phyloP scores from a whole-genome alignment of 2,888 invertebrate species.

The Zaprionus bogoriensis region DNA sequence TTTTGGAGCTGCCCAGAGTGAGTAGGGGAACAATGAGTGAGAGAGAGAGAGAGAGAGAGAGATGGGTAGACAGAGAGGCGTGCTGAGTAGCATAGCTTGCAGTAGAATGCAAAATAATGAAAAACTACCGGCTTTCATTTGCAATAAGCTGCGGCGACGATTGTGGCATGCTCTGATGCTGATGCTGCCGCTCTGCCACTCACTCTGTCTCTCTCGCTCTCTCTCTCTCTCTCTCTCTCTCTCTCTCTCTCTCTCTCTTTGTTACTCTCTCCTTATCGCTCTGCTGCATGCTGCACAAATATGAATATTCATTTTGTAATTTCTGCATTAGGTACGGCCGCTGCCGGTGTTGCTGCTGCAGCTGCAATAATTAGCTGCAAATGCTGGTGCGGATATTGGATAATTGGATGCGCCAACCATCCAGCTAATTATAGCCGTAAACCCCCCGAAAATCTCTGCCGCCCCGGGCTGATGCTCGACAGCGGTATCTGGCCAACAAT shows the following conservation, averaged over 20 bases:
- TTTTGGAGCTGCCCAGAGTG: constrained; percentile 17
- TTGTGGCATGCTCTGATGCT: constrained; percentile 29
- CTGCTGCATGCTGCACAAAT: constrained; percentile 43
- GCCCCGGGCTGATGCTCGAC: not conserved
- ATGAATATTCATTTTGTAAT: constrained; percentile 73
- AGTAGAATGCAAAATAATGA: constrained; percentile 58
- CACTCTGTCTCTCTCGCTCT: too few species aligned
- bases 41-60: too few species aligned
- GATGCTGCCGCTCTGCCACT: not conserved
- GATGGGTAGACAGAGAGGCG: too few species aligned
- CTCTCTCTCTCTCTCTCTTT: too few species aligned
- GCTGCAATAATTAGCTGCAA: constrained; percentile 67
- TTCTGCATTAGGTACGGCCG: constrained; percentile 60
- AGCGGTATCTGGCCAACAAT: constrained; percentile 37
- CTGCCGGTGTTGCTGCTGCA: constrained; percentile 16
- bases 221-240: too few species aligned
- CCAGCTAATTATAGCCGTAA: constrained; percentile 63
- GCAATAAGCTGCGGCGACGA: constrained; percentile 53
- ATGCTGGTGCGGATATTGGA: constrained; percentile 46
- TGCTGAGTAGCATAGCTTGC: constrained; percentile 18
- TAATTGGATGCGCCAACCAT: constrained; percentile 59
- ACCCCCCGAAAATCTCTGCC: constrained; percentile 16
- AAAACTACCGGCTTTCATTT: constrained; percentile 53
- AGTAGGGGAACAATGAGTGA: not conserved
- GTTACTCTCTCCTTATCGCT: too few species aligned